Percentiles rank a stretch among this genome's conserved stretches.
These are phyloP conservation scores for Pipa parva DNA, from an alignment of 2,113 vertebrate species.

Conservation along the genomic window DNA sequence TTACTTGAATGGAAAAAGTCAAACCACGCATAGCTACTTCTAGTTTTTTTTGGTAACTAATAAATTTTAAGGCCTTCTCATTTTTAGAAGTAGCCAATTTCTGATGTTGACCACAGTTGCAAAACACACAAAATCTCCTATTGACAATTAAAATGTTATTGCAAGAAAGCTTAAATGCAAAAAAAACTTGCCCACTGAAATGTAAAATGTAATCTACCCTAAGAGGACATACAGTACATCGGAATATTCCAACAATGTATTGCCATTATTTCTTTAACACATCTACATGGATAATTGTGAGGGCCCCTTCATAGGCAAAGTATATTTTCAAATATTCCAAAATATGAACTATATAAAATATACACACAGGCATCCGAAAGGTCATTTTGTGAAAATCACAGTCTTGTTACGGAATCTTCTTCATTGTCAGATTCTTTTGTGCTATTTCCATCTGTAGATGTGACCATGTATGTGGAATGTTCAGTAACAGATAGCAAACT, in stretches of 20 bases:
- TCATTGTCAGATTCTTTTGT: conserved; percentile 53
- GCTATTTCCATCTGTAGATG: conserved; percentile 30
- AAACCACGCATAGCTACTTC: too few species aligned
- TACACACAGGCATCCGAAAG: conserved; percentile 35
- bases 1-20: too few species aligned
- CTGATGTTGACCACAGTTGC: too few species aligned
- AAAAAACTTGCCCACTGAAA: too few species aligned
- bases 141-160: too few species aligned
- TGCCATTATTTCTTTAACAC: conserved; percentile 46
- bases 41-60: too few species aligned
- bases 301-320: conserved; percentile 50
- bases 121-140: too few species aligned
- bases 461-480: conserved; percentile 49
- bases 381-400: conserved; percentile 56
- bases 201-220: conserved; percentile 54
- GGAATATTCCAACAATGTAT: conserved; percentile 42
- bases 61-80: too few species aligned
- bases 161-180: too few species aligned
- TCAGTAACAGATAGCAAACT: conserved; percentile 47
- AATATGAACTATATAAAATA: conserved; percentile 54
- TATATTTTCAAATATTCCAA: conserved; percentile 50
- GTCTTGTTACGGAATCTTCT: conserved; percentile 64
- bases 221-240: conserved; percentile 62
- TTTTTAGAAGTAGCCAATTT: too few species aligned
- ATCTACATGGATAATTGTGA: conserved; percentile 51